Percentiles rank a stretch among this genome's conserved stretches.
Evolutionary conservation across 2,888 invertebrate species (phyloP).

Genomic region (Rhagophthalmus giganteus): DNA sequence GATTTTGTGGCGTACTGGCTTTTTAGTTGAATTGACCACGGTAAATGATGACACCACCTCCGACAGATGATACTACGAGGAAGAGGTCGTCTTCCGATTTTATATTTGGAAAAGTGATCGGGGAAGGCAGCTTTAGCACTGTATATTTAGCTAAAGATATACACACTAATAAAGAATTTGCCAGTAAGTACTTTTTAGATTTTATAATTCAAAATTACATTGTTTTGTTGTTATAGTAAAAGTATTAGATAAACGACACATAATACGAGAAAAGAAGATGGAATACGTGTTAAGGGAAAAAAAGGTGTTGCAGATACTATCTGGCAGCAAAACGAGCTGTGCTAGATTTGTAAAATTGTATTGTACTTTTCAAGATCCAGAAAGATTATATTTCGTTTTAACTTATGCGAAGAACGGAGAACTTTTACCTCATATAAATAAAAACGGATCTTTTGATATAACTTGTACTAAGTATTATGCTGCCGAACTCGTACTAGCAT

Average conservation of each 20-base stretch:
- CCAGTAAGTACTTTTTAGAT: slow-evolving; percentile 70
- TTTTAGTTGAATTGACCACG: not conserved
- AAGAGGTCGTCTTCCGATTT: slow-evolving; percentile 86
- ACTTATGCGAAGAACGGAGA: slow-evolving; percentile 96
- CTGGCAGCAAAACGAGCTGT: slow-evolving; percentile 77
- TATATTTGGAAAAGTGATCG: slow-evolving; percentile 92
- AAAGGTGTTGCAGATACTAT: slow-evolving; percentile 86
- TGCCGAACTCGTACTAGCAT: slow-evolving; percentile 88
- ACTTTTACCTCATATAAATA: slow-evolving; percentile 86
- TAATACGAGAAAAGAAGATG: slow-evolving; percentile 89
- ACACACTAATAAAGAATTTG: slow-evolving; percentile 86
- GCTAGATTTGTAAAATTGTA: slow-evolving; percentile 93
- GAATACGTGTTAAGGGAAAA: slow-evolving; percentile 93
- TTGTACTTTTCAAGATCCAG: slow-evolving; percentile 94
- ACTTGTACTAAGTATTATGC: slow-evolving; percentile 91
- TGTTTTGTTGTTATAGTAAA: slow-evolving; percentile 73
- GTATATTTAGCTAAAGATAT: slow-evolving; percentile 94
- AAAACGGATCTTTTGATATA: slow-evolving; percentile 86
- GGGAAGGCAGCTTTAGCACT: slow-evolving; percentile 96
- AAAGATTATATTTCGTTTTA: slow-evolving; percentile 92
- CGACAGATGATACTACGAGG: slow-evolving; percentile 47
- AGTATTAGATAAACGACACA: slow-evolving; percentile 95
- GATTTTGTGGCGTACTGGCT: not conserved
- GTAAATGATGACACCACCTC: slow-evolving; percentile 46
- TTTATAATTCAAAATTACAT: not conserved